Conservation (phyloP, 2,888 invertebrate species). For the Idaea straminata region DNA sequence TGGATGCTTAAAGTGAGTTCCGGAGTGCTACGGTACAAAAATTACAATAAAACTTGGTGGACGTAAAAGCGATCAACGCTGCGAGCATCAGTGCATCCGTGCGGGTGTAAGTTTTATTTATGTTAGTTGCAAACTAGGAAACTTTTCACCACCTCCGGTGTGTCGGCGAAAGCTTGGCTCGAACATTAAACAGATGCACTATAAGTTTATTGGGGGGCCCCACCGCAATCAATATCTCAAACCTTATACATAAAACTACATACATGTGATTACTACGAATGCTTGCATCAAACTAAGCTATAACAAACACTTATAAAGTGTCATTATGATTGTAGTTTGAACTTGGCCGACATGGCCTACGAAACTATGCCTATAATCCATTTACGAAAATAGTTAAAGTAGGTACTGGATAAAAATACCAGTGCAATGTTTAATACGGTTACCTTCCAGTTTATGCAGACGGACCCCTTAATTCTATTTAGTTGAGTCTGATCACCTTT, state of each 20-base stretch:
- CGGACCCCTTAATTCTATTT: too few relatives aligned
- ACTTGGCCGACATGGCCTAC: too few relatives aligned
- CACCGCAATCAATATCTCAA: background rate
- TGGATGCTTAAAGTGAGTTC: background rate
- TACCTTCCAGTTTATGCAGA: too few relatives aligned
- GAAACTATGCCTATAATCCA: too few relatives aligned
- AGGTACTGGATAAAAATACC: too few relatives aligned
- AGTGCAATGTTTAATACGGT: too few relatives aligned
- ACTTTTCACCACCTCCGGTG: slow-evolving; percentile 10
- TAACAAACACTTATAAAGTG: too few relatives aligned
- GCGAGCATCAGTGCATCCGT: slow-evolving; percentile 3
- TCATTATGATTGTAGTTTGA: too few relatives aligned
- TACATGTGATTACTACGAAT: too few relatives aligned
- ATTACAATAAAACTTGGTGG: slow-evolving; percentile 3
- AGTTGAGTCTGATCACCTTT: background rate
- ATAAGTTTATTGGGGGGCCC: background rate
- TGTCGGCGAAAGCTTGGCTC: slow-evolving; percentile 1
- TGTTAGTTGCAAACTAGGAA: slow-evolving; percentile 11
- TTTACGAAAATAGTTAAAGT: too few relatives aligned
- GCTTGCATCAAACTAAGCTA: too few relatives aligned
- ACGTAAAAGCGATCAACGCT: slow-evolving; percentile 8
- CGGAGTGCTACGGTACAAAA: background rate
- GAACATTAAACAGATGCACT: slow-evolving; percentile 12
- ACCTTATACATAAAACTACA: background rate
- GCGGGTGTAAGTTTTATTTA: slow-evolving; percentile 13